Percentiles rank a stretch among this genome's conserved stretches.
These are phyloP conservation scores for Xanthorhoe spadicearia DNA, from an alignment of 2,888 invertebrate species.

Conservation along the genomic window DNA sequence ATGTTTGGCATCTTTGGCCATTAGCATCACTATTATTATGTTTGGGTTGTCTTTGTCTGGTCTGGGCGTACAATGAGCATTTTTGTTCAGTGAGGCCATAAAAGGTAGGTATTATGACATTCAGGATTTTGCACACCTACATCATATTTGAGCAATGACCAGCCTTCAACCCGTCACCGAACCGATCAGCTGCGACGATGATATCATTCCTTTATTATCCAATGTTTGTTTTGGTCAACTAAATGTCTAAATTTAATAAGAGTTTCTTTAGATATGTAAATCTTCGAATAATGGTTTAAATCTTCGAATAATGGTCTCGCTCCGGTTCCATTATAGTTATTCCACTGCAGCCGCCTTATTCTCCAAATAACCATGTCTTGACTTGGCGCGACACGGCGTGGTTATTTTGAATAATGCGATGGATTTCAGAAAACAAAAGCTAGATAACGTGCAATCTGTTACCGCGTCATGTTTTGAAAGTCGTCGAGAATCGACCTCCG, in stretches of 20 bases:
- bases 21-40: constrained; percentile 36
- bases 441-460: too few relatives aligned
- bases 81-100: constrained; percentile 55
- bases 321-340: constrained; percentile 9
- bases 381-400: too few relatives aligned
- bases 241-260: constrained; percentile 30
- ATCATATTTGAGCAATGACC: constrained; percentile 61
- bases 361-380: too few relatives aligned
- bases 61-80: constrained; percentile 29
- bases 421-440: too few relatives aligned
- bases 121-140: constrained; percentile 59
- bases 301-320: not conserved
- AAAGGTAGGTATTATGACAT: constrained; percentile 46
- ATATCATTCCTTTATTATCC: constrained; percentile 67
- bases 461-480: too few relatives aligned
- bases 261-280: constrained; percentile 12
- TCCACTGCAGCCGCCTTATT: too few relatives aligned
- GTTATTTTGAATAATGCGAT: too few relatives aligned
- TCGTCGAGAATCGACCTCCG: too few relatives aligned
- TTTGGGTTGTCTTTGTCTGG: constrained; percentile 32
- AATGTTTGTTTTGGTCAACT: constrained; percentile 61
- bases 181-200: constrained; percentile 74
- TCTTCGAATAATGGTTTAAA: constrained; percentile 4
- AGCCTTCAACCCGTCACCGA: constrained; percentile 70
- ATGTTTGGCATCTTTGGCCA: constrained; percentile 35